A percentile compares a stretch with the other conserved stretches of the same genome.
phyloP scores from a whole-genome alignment of 2,797 vertebrate genomes.

The Sebastolobus altivelis region DNA sequence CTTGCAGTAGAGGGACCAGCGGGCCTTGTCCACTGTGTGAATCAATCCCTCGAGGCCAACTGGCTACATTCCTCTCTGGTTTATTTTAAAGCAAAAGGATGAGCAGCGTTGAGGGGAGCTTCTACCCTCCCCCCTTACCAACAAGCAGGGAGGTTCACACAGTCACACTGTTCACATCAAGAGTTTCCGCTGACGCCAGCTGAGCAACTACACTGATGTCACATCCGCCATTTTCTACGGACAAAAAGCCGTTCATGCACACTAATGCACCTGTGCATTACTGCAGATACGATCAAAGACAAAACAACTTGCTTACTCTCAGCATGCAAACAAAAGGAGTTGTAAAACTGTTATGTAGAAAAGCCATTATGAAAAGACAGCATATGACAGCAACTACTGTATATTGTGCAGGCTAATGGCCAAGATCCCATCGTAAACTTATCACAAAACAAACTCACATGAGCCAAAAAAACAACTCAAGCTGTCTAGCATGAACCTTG shows the following conservation, averaged over 20 bases:
- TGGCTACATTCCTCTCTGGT: constrained; percentile 80
- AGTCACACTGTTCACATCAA: constrained; percentile 52
- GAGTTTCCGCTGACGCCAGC: constrained; percentile 57
- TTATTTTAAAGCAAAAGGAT: constrained; percentile 84
- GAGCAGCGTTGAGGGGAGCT: constrained; percentile 62
- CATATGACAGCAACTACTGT: constrained; percentile 1
- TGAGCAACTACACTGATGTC: constrained; percentile 48
- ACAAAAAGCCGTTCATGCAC: constrained; percentile 5
- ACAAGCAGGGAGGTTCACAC: constrained; percentile 65
- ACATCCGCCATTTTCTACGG: constrained; percentile 28
- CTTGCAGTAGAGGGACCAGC: constrained; percentile 35
- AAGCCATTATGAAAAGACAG: background rate
- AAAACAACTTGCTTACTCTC: background rate
- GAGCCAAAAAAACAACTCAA: constrained; percentile 11
- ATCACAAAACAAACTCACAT: background rate
- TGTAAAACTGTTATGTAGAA: background rate
- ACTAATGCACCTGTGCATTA: constrained; percentile 4
- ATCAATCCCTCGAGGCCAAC: constrained; percentile 61
- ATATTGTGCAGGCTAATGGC: background rate
- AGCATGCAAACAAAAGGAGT: background rate
- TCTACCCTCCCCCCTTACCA: constrained; percentile 61
- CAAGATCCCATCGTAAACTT: constrained; percentile 26
- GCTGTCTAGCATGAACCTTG: constrained; percentile 1
- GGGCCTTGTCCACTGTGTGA: constrained; percentile 64
- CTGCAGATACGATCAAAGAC: background rate